Conservation (phyloP, 2,797 vertebrate species). For the Amazona ochrocephala region DNA sequence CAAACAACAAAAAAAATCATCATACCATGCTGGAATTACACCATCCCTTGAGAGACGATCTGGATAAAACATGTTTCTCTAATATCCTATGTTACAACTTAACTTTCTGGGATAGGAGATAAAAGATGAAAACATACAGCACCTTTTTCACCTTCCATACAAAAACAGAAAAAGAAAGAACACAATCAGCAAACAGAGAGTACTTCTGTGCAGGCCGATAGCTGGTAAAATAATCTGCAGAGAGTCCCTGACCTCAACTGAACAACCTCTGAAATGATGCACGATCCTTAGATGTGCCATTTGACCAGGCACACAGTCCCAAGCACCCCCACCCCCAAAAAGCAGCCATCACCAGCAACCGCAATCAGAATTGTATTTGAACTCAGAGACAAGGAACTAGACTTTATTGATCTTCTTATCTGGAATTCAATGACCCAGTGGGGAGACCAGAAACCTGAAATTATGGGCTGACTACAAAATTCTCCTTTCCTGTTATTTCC, state of each 20-base stretch:
- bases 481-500: background rate
- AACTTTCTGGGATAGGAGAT: background rate
- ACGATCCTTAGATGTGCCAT: background rate
- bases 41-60: background rate
- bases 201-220: background rate
- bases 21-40: background rate
- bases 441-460: background rate
- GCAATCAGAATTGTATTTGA: conserved; percentile 27
- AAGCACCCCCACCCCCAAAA: background rate
- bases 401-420: conserved; percentile 40
- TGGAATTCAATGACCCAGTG: background rate
- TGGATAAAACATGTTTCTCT: background rate
- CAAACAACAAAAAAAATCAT: background rate
- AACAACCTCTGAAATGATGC: background rate
- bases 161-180: background rate
- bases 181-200: background rate
- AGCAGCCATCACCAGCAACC: background rate
- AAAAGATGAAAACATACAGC: background rate
- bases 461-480: background rate
- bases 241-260: background rate
- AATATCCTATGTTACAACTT: background rate
- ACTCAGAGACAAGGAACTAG: background rate
- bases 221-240: background rate
- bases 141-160: background rate
- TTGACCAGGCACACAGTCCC: background rate